Conservation (phyloP, 2,113 vertebrate species). For the Heterochromis multidens region DNA sequence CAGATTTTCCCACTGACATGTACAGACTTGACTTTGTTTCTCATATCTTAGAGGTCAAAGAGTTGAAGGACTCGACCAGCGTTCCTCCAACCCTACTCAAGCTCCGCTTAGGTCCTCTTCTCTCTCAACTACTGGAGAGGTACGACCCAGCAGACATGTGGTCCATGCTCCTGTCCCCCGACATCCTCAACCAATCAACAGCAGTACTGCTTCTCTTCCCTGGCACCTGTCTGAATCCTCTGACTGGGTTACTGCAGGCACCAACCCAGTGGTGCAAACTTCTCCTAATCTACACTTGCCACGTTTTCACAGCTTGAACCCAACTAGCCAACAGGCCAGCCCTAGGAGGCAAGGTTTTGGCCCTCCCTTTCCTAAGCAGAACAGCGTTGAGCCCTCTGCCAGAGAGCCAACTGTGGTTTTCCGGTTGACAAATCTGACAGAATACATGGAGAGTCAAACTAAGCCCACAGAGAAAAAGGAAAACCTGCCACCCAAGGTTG, state of each 20-base stretch:
- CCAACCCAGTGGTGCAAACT: neutral
- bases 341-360: neutral
- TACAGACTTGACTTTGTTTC: neutral
- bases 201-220: slow-evolving; percentile 12
- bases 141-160: slow-evolving; percentile 36
- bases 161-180: slow-evolving; percentile 60
- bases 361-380: slow-evolving; percentile 24
- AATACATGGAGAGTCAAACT: slow-evolving; percentile 4
- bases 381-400: neutral
- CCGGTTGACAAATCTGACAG: slow-evolving; percentile 22
- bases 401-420: slow-evolving; percentile 53
- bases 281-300: slow-evolving; percentile 21
- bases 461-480: slow-evolving; percentile 41
- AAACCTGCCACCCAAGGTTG: neutral
- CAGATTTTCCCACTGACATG: neutral
- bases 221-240: slow-evolving; percentile 62
- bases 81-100: slow-evolving; percentile 11
- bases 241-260: slow-evolving; percentile 53
- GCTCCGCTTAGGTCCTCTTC: slow-evolving; percentile 36
- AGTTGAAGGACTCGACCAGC: slow-evolving; percentile 41
- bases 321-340: slow-evolving; percentile 8
- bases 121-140: neutral
- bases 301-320: slow-evolving; percentile 39
- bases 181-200: slow-evolving; percentile 68
- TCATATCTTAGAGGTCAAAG: slow-evolving; percentile 39